Evolutionary conservation across 1,140 invertebrate genomes (phyloP).

Genomic region (Danaus plexippus): DNA sequence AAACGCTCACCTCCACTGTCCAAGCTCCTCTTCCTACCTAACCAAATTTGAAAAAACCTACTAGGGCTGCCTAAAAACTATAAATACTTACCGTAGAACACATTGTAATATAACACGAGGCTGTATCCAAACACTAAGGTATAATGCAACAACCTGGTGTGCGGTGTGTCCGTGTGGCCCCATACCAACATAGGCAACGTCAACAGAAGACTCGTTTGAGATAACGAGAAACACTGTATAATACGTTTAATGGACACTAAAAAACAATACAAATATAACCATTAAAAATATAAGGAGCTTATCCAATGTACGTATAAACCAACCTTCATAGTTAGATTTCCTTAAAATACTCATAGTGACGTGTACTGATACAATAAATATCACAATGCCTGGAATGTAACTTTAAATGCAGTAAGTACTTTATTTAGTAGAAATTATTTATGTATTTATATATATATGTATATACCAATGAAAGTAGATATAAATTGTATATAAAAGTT

Average conservation of each 20-base stretch:
- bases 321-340: conserved; percentile 28
- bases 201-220: conserved; percentile 35
- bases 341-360: conserved; percentile 18
- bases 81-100: conserved; percentile 37
- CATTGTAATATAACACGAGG: conserved; percentile 35
- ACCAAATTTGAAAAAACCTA: too few relatives aligned
- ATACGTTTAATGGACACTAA: conserved; percentile 30
- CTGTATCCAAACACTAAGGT: conserved; percentile 39
- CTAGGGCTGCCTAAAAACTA: conserved; percentile 6
- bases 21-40: too few relatives aligned
- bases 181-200: conserved; percentile 49
- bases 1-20: too few relatives aligned
- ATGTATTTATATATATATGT: conserved; percentile 6
- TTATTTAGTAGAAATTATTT: too few relatives aligned
- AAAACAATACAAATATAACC: conserved; percentile 12
- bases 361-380: conserved; percentile 35
- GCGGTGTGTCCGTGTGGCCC: conserved; percentile 34
- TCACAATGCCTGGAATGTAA: conserved; percentile 40
- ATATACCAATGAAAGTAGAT: conserved; percentile 44
- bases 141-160: conserved; percentile 34
- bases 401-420: too few relatives aligned
- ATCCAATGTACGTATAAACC: not conserved
- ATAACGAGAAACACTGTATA: conserved; percentile 42
- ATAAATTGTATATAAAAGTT: conserved; percentile 69
- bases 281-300: too few relatives aligned